A percentile compares a stretch with the other conserved stretches of the same genome.
Evolutionary conservation across 1,140 invertebrate species (phyloP).

Genomic region (Arion vulgaris): DNA sequence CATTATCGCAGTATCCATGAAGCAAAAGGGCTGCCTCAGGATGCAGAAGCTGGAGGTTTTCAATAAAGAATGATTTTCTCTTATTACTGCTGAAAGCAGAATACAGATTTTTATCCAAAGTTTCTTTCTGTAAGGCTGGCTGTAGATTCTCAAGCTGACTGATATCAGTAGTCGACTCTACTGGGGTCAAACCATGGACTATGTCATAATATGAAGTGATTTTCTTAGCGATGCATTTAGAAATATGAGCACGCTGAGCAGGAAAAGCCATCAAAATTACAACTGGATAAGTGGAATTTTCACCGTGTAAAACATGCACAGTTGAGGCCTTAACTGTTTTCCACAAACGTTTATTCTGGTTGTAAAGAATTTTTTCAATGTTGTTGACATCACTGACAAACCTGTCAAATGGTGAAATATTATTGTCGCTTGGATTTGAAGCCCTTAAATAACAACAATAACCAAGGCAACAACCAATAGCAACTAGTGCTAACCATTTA

Average conservation of each 20-base stretch:
- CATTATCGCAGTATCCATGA: slow-evolving; percentile 64
- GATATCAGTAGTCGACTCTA: neutral
- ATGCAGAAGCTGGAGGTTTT: slow-evolving; percentile 54
- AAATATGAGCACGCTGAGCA: neutral
- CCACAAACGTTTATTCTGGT: slow-evolving; percentile 23
- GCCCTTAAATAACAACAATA: neutral
- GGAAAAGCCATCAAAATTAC: slow-evolving; percentile 25
- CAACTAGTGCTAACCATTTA: neutral
- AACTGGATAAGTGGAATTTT: neutral
- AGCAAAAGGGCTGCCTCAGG: slow-evolving; percentile 55
- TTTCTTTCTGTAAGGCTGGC: slow-evolving; percentile 39
- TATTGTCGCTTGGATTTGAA: neutral
- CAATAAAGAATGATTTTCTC: slow-evolving; percentile 48
- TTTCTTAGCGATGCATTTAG: slow-evolving; percentile 16
- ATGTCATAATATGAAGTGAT: slow-evolving; percentile 2
- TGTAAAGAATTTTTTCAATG: neutral
- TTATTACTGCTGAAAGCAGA: slow-evolving; percentile 34
- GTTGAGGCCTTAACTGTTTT: slow-evolving; percentile 19
- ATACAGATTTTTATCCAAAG: slow-evolving; percentile 48
- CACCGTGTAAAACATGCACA: slow-evolving; percentile 13
- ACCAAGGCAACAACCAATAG: neutral
- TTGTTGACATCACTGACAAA: slow-evolving; percentile 5
- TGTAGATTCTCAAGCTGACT: neutral
- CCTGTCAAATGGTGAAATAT: slow-evolving; percentile 2
- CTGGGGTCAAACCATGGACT: neutral